Conservation (phyloP, 2,888 invertebrate species). For the Ochlodes sylvanus region DNA sequence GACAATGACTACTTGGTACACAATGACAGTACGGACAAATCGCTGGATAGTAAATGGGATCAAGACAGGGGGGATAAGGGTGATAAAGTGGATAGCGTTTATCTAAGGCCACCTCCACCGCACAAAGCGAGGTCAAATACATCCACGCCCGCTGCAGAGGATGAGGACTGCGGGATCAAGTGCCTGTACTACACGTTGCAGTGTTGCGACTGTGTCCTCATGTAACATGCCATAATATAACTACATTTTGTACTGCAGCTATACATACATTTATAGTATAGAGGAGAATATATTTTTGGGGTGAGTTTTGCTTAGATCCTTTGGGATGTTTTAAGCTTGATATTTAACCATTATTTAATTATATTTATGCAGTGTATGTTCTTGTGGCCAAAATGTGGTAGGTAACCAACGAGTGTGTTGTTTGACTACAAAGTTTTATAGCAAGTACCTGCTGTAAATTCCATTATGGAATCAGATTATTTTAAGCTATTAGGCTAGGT, state of each 20-base stretch:
- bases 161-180: conserved; percentile 85
- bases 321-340: conserved; percentile 2
- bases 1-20: conserved; percentile 59
- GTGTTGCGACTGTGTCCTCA: conserved; percentile 86
- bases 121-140: conserved; percentile 59
- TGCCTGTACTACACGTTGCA: conserved; percentile 87
- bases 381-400: too few relatives aligned
- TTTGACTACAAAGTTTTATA: too few relatives aligned
- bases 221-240: conserved; percentile 57
- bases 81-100: conserved; percentile 75
- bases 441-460: too few relatives aligned
- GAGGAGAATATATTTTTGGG: conserved; percentile 2
- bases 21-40: conserved; percentile 53
- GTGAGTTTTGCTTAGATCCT: conserved; percentile 9
- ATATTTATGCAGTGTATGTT: too few relatives aligned
- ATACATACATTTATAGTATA: not conserved
- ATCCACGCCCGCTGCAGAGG: conserved; percentile 74
- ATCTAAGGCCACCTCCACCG: conserved; percentile 58
- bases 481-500: too few relatives aligned
- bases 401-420: too few relatives aligned
- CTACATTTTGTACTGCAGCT: not conserved
- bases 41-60: conserved; percentile 50
- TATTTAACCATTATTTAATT: not conserved
- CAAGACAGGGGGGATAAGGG: conserved; percentile 62
- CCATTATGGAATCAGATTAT: too few relatives aligned